These are phyloP conservation scores for Alviniconcha strummeri DNA, from an alignment of 2,888 invertebrate species.

Conservation along the genomic window DNA sequence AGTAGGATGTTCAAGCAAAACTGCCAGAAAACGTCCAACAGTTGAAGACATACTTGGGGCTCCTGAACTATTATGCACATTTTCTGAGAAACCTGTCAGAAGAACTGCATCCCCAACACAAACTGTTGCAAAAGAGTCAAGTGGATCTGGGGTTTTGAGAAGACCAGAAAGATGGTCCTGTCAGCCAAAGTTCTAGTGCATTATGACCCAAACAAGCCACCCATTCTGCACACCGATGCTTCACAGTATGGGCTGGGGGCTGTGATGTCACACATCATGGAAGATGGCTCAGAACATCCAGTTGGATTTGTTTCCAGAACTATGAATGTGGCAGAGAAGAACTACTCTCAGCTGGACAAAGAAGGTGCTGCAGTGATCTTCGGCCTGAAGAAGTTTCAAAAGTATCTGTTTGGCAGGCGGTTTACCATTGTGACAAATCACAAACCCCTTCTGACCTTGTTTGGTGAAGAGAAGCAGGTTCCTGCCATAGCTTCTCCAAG, in stretches of 20 bases:
- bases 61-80: not conserved
- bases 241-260: too few relatives aligned
- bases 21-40: not conserved
- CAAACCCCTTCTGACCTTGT: constrained; percentile 24
- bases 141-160: constrained; percentile 48
- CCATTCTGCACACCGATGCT: constrained; percentile 70
- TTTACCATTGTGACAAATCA: constrained; percentile 25
- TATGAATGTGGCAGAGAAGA: constrained; percentile 18
- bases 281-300: constrained; percentile 31
- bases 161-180: constrained; percentile 46
- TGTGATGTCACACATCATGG: constrained; percentile 32
- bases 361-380: constrained; percentile 23
- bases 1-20: constrained; percentile 27
- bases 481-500: constrained; percentile 11
- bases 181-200: constrained; percentile 51
- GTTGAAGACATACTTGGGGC: not conserved
- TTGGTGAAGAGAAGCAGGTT: constrained; percentile 6
- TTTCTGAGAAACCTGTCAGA: constrained; percentile 2
- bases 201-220: constrained; percentile 49
- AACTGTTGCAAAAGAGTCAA: constrained; percentile 35
- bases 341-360: constrained; percentile 28
- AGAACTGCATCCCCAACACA: constrained; percentile 25
- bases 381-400: constrained; percentile 20
- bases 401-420: constrained; percentile 28
- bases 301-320: constrained; percentile 36